Conservation (phyloP, 92 coral and sea anemone genomes). For the Diadumene lineata region DNA sequence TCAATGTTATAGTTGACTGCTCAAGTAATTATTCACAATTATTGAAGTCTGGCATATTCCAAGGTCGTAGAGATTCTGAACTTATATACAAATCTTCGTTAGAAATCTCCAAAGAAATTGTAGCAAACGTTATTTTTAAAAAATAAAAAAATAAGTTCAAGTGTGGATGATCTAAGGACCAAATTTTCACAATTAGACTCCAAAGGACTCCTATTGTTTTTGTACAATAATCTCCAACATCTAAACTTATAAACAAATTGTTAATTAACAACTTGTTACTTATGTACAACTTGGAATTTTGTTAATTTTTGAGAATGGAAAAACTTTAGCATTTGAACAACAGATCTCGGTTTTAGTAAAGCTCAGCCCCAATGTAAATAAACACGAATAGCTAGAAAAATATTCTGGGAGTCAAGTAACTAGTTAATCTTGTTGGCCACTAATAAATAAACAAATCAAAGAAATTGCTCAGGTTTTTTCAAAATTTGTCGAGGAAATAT, state of each 20-base stretch:
- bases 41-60: no score
- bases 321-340: not conserved
- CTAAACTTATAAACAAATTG: not conserved
- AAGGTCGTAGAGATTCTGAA: no score
- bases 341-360: not conserved
- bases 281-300: no score
- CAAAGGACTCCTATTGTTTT: not conserved
- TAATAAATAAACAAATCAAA: not conserved
- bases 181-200: not conserved
- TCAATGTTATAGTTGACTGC: no score
- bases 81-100: no score
- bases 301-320: no score
- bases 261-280: not conserved
- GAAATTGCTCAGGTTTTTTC: not conserved
- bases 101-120: no score
- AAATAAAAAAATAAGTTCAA: no score
- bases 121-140: no score
- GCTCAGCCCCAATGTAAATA: slow-evolving; percentile 6
- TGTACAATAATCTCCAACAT: not conserved
- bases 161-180: not conserved
- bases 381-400: not conserved
- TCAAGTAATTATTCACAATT: no score
- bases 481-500: not conserved
- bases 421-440: not conserved
- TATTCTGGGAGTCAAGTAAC: slow-evolving; percentile 36